A percentile compares a stretch with the other conserved stretches of the same genome.
Evolutionary conservation across 1,140 invertebrate species (phyloP).

Genomic region (Chionoecetes opilio): DNA sequence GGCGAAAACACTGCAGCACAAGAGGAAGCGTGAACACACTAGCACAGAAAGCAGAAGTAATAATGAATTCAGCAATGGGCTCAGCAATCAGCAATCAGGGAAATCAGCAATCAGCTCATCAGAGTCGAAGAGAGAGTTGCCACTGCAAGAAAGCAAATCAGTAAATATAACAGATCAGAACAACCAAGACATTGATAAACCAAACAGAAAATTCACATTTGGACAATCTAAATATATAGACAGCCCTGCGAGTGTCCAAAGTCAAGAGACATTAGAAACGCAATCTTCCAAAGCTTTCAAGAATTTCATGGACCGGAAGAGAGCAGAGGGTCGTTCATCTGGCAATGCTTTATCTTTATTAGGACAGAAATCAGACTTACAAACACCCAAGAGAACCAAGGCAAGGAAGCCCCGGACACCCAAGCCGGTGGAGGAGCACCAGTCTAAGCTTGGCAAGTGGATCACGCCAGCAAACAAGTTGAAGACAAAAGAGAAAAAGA

Average conservation of each 20-base stretch:
- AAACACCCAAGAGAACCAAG: conserved; percentile 11
- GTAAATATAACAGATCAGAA: not conserved
- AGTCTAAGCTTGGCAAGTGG: not conserved
- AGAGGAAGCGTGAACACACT: not conserved
- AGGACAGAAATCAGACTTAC: not conserved
- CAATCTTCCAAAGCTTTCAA: not conserved
- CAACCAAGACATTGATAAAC: not conserved
- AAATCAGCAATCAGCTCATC: not conserved
- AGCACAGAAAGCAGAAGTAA: not conserved
- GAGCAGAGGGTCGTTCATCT: not conserved
- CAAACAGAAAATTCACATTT: conserved; percentile 56
- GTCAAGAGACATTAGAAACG: not conserved
- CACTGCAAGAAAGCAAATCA: not conserved
- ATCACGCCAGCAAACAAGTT: not conserved
- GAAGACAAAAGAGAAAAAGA: not conserved
- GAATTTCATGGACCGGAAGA: not conserved
- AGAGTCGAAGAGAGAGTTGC: conserved; percentile 23
- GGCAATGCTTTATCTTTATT: not conserved
- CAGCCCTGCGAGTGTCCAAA: not conserved
- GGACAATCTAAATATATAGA: not conserved
- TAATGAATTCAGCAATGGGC: not conserved
- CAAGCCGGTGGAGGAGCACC: not conserved
- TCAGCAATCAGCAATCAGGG: no score
- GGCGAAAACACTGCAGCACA: not conserved
- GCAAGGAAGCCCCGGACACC: not conserved